Base-by-base conservation (phyloP, 1,140 invertebrate species). In the Dermatophagoides farinae region DNA sequence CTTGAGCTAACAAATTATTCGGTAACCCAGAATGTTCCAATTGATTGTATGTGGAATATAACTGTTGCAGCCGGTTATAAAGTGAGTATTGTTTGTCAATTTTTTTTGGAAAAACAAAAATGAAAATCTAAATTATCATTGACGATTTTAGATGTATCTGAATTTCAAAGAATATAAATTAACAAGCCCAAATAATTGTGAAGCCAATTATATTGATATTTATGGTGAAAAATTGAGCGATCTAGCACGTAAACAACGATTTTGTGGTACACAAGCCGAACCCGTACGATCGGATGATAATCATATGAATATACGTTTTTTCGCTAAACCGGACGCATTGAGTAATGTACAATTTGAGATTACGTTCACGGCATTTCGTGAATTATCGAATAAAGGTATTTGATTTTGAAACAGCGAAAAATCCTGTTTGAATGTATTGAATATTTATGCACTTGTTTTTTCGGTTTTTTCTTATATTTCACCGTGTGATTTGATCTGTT, bases 11-110 rank as follows among this genome's bases (percentile, higher is more conserved):
- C 22, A 10, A 61, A 61, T 25, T 71, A 75, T 38, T 72, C 76
- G 0, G 71, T 71, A 40, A 71, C 74, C 41, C 73, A 80, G 61
- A 73, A 75, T 60, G 67, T 79, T 18, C 75, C 83, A 0, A 68
- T 88, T 9, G 85, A 88, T 67, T 88, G 86, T 69, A 81, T 86
- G 66, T 88, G 85, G 85, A 73, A 78, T 60, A 82, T 88, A 44
- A 77, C 73, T 10, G 83, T 86, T 0, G 71, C 76, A 54, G 69
- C 75, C 8, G 77, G 76, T 12, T 81, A 79, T 76, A 82, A 78
- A 79, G 84, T 85, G 75, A 18, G 22, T 39, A 57, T 12, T 53
- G 51, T 6, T 37, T 31, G 25, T 11, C 14, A 53, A 23, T 40
- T n/a, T n/a, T n/a, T n/a, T n/a, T n/a, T n/a, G n/a, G 20, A 43